Conservation (phyloP, 2,888 invertebrate species). For the Drosophila fulvimacula region DNA sequence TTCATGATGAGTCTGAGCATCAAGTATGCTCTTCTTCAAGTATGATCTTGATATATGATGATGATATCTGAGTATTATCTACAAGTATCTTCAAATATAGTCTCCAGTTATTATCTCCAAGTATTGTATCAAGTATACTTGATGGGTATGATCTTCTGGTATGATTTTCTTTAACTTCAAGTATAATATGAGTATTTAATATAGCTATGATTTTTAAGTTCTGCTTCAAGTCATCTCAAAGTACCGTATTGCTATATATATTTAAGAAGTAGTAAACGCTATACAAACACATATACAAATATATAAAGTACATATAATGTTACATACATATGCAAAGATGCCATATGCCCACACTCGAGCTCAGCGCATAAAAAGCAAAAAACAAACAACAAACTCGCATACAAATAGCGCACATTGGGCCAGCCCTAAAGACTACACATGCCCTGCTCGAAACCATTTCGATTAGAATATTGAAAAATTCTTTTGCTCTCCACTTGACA, state of each 20-base stretch:
- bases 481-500: constrained; percentile 19
- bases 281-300: neutral
- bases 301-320: neutral
- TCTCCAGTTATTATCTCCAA: neutral
- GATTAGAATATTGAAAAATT: constrained; percentile 20
- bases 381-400: constrained; percentile 17
- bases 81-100: too few relatives aligned
- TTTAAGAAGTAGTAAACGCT: too few relatives aligned
- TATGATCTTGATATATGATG: too few relatives aligned
- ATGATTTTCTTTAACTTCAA: too few relatives aligned
- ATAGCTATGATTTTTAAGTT: too few relatives aligned
- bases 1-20: too few relatives aligned
- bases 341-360: neutral
- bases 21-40: too few relatives aligned
- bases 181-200: too few relatives aligned
- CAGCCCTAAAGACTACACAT: constrained; percentile 49
- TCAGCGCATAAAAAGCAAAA: constrained; percentile 12
- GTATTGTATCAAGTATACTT: neutral
- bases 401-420: constrained; percentile 44
- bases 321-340: neutral
- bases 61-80: too few relatives aligned
- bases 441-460: constrained; percentile 35
- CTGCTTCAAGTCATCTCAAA: too few relatives aligned
- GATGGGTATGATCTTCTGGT: too few relatives aligned
- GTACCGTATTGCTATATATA: too few relatives aligned